Evolutionary conservation across 2,888 invertebrate species (phyloP), one percentile per base, ranked within the genome.

Genomic region (Rotaria magnacalcarata): DNA sequence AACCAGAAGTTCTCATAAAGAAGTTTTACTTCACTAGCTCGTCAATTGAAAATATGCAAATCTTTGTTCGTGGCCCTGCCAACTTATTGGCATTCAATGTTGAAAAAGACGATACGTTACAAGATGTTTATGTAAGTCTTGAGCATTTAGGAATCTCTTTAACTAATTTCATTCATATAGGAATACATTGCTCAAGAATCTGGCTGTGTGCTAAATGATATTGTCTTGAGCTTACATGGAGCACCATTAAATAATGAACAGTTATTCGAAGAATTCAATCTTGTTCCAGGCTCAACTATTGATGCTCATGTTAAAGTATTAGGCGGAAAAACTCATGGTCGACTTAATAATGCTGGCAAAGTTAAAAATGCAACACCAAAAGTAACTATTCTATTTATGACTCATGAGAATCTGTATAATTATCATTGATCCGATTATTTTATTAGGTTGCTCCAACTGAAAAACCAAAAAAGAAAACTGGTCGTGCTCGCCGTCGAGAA

Each of bases 311-410:
- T 67, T 41, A 67, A 67, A 67, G 3, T 67, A 34, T 19, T 27
- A 67, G 67, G 67, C 16, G 67, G 67, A 16, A 67, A 67, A 16
- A 14, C n/a, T 89, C 99, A 99, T 93, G 99, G 99, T 90, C 99
- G 98, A 88, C 93, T 99, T 90, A 98, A 99, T 93, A 98, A 99
- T 94, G 99, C 99, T 91, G 99, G 99, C 91, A 99, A 99, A 93
- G 99, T 99, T 86, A 97, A 97, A 92, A 98, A 97, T 88, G 98
- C 99, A 92, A 99, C 99, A 34, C 98, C 98, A 50, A 99, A 99
- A 93, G 94, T 93, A 85, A 2, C 4, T 67, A 14, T 67, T 6
- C n/a, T 67, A 24, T 11, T 60, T 8, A n/a, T 60, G 10, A n/a
- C 2, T 60, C 8, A n/a, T 60, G 14, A 34, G 7, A 67, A 1